Evolutionary conservation across 2,888 invertebrate species (phyloP), one percentile per base, ranked within the genome.

Genomic region (Agonopterix subpropinquella): DNA sequence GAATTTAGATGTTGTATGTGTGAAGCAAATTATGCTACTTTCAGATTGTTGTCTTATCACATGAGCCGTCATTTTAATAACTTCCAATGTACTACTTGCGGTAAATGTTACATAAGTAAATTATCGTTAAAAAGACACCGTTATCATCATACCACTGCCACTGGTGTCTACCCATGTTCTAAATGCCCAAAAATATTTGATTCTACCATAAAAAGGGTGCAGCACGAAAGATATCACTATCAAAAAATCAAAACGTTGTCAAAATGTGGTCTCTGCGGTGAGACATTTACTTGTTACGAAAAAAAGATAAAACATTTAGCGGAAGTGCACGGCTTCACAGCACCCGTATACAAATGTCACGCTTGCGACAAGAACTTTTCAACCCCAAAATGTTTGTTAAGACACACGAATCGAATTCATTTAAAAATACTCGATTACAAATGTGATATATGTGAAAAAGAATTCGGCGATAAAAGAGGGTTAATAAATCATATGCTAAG

Each of bases 131-230:
- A 8, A 50, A 50, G 11, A 1, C 69, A 45, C 53, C 61, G 46
- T 11, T 58, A 55, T 3, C 59, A 61, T 4, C 78, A 78, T 13
- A 62, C 58, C 11, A 67, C 56, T 7, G 75, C 58, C 11, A 67
- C 56, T 7, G 75, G 72, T 0, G 10, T 9, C 10, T 67, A 57
- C 46, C 53, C 54, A 1, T 89, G 88, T 50, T 70, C 71, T 3
- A 67, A 59, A 37, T 89, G 89, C 49, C 65, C 73, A 1, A 83
- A 84, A 54, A 60, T 77, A 0, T 86, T 76, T 39, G 64, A 73
- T 1, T 82, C 81, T 0, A 65, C 65, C 41, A 63, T 73, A 7
- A 82, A 80, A n/a, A 66, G 79, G 41, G 70, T 74, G 43, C 62
- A 74, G 0, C 88, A 89, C 44, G 42, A 77, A 77, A 48, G 69